Evolutionary conservation across 1,140 invertebrate species (phyloP).

Genomic region (Drosophila ercepeae): DNA sequence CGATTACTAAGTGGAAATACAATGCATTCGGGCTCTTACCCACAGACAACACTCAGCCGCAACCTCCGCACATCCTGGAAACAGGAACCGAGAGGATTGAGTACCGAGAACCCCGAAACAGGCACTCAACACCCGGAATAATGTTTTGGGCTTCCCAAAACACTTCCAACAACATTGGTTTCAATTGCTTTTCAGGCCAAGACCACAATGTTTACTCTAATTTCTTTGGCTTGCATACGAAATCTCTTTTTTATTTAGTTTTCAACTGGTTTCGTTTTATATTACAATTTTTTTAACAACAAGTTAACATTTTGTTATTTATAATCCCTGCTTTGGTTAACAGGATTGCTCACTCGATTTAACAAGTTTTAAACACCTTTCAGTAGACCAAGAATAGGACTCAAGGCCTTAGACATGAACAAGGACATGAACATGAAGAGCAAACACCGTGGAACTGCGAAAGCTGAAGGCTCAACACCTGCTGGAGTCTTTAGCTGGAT

Average conservation of each 20-base stretch:
- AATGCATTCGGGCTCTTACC: constrained; percentile 34
- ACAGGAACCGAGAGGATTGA: constrained; percentile 5
- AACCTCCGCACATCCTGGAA: background rate
- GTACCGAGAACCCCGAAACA: background rate
- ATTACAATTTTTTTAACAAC: background rate
- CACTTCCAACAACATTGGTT: constrained; percentile 20
- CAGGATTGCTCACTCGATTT: constrained; percentile 8
- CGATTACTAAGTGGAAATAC: constrained; percentile 54
- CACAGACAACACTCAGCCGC: constrained; percentile 6
- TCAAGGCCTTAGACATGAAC: background rate
- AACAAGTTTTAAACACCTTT: constrained; percentile 32
- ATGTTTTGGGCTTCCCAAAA: constrained; percentile 44
- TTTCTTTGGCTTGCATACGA: constrained; percentile 8
- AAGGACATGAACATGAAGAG: constrained; percentile 6
- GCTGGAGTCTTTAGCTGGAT: constrained; percentile 28
- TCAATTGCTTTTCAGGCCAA: constrained; percentile 6
- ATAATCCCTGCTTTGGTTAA: constrained; percentile 22
- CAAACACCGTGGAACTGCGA: constrained; percentile 10
- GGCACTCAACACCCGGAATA: constrained; percentile 34
- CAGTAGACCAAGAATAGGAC: constrained; percentile 29
- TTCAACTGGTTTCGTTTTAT: background rate
- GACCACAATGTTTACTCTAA: constrained; percentile 19
- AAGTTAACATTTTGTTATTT: constrained; percentile 2
- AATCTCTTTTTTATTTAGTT: background rate
- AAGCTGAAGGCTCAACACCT: constrained; percentile 50